phyloP scores from a whole-genome alignment of 53 echinoderm and acorn worm genomes.

The Glandiceps talaboti region DNA sequence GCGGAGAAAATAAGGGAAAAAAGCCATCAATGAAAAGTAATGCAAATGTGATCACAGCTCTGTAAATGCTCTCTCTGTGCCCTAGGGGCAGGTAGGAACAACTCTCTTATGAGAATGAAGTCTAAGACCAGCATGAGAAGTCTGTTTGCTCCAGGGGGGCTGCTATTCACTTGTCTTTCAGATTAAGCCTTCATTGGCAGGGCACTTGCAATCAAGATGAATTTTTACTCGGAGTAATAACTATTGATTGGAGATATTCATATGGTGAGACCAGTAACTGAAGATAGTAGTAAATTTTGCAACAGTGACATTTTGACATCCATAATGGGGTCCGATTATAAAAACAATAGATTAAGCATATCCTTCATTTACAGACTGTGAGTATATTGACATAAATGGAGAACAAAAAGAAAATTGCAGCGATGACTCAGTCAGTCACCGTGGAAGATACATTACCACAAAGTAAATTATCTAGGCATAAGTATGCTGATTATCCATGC shows the following conservation, averaged over 20 bases:
- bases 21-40: not conserved
- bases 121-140: not conserved
- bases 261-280: not conserved
- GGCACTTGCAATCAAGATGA: not conserved
- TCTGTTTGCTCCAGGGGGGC: not conserved
- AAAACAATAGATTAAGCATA: not conserved
- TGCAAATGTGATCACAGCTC: not conserved
- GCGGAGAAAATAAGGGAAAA: slow-evolving; percentile 9
- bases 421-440: too few species aligned
- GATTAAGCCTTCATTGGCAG: not conserved
- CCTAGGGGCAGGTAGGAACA: not conserved
- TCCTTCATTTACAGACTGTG: not conserved
- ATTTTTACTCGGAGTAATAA: not conserved
- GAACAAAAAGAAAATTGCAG: too few species aligned
- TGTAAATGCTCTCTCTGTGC: not conserved
- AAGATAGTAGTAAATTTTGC: not conserved
- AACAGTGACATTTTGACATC: not conserved
- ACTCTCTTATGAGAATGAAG: not conserved
- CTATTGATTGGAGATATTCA: not conserved
- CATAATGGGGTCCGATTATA: not conserved
- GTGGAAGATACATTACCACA: too few species aligned
- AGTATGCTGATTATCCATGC: too few species aligned
- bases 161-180: not conserved
- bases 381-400: too few species aligned
- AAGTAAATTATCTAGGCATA: too few species aligned